Conservation (phyloP, 2,113 vertebrate genomes). For the Heterotilapia buettikoferi region DNA sequence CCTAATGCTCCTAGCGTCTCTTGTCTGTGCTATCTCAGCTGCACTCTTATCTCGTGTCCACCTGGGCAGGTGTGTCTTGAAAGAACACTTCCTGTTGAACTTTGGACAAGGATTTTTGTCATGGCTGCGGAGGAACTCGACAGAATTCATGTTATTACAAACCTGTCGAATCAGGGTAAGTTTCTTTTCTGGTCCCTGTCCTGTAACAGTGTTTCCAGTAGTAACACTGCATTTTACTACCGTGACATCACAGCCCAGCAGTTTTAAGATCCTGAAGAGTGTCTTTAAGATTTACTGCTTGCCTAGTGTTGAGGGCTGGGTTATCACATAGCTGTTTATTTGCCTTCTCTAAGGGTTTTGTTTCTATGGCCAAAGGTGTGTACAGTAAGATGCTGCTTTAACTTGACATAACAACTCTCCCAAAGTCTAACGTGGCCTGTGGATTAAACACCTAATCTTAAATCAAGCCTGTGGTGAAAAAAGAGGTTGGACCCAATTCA, state of each 20-base stretch:
- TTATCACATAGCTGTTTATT: neutral
- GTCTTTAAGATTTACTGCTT: neutral
- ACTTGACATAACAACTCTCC: neutral
- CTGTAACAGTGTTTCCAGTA: neutral
- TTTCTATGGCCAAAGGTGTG: neutral
- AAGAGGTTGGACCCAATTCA: fast-evolving
- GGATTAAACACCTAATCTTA: neutral
- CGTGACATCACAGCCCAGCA: neutral
- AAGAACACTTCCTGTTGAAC: conserved; percentile 16
- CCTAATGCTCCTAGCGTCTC: neutral
- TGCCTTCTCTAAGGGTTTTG: neutral
- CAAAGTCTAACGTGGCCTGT: neutral
- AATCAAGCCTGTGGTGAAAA: neutral
- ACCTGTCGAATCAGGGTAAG: conserved; percentile 54
- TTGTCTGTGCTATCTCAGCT: neutral
- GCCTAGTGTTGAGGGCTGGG: neutral
- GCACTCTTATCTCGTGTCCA: neutral
- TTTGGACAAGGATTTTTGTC: fast-evolving
- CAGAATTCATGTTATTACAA: neutral
- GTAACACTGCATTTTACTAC: neutral
- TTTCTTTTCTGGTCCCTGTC: neutral
- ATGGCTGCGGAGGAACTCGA: conserved; percentile 46
- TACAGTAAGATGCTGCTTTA: neutral
- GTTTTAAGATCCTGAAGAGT: neutral
- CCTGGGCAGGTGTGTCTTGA: conserved; percentile 6